Conservation (phyloP, 2,888 invertebrate genomes). For the Listrodromus nycthemerus region DNA sequence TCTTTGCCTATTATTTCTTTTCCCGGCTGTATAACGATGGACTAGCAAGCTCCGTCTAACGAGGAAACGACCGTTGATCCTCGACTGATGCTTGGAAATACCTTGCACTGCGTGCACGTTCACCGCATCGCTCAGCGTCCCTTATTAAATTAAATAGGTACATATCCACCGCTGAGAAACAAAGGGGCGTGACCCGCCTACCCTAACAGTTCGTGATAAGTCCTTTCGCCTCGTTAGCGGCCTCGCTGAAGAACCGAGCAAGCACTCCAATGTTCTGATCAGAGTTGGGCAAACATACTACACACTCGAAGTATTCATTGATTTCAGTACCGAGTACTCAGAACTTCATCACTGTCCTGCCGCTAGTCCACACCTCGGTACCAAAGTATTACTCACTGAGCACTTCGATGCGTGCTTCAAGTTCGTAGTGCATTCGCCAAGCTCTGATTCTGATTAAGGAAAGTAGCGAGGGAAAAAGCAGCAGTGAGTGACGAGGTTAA, state of each 20-base stretch:
- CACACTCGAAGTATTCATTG: no score
- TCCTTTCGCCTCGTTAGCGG: not conserved
- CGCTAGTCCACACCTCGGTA: no score
- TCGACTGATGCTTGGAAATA: constrained; percentile 34
- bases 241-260: not conserved
- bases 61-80: constrained; percentile 27
- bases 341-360: no score
- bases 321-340: no score
- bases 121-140: not conserved
- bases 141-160: constrained; percentile 17
- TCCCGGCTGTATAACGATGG: constrained; percentile 15
- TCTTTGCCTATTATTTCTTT: constrained; percentile 26
- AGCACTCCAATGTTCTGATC: not conserved
- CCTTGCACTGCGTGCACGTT: constrained; percentile 4
- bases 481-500: not conserved
- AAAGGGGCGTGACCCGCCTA: not conserved
- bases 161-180: not conserved
- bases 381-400: no score
- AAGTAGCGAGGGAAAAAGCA: not conserved
- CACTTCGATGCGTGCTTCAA: no score
- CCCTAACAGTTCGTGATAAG: not conserved
- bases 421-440: no score
- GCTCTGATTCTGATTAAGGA: not conserved
- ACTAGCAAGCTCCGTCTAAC: constrained; percentile 12
- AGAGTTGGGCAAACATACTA: no score